Conservation (phyloP, 1,140 invertebrate species). For the Aphelenchoides avenae region DNA sequence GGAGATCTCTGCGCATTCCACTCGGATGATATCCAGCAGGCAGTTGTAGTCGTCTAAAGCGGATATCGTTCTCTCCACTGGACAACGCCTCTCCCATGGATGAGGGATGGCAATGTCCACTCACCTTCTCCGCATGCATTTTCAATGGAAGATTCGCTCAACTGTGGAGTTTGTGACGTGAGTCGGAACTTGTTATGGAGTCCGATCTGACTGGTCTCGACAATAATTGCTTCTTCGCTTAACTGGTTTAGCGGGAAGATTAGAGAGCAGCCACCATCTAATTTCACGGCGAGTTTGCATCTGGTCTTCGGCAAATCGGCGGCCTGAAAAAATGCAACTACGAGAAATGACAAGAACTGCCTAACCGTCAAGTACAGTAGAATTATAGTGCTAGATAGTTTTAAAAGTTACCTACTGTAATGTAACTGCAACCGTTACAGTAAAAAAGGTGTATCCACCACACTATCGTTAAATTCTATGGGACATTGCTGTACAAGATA, state of each 20-base stretch:
- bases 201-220: conserved; percentile 18
- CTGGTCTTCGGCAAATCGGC: conserved; percentile 30
- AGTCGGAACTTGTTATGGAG: conserved; percentile 31
- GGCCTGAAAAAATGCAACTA: conserved; percentile 16
- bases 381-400: too few species aligned
- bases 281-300: conserved; percentile 29
- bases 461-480: too few species aligned
- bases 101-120: background rate
- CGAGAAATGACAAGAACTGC: too few species aligned
- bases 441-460: too few species aligned
- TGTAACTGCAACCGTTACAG: too few species aligned
- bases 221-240: conserved; percentile 29
- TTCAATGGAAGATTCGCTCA: conserved; percentile 31
- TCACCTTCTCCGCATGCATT: conserved; percentile 19
- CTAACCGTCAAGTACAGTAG: too few species aligned
- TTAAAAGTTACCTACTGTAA: too few species aligned
- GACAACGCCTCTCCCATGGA: conserved; percentile 2
- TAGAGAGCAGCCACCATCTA: conserved; percentile 21
- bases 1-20: conserved; percentile 13
- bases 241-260: conserved; percentile 47
- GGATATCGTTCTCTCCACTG: too few species aligned
- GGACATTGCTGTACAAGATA: too few species aligned
- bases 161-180: conserved; percentile 19
- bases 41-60: conserved; percentile 43
- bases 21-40: conserved; percentile 34